Percentiles rank a stretch among this genome's conserved stretches.
phyloP scores from a whole-genome alignment of 2,888 invertebrate species.

The Sinodicranocentrus sp. region DNA sequence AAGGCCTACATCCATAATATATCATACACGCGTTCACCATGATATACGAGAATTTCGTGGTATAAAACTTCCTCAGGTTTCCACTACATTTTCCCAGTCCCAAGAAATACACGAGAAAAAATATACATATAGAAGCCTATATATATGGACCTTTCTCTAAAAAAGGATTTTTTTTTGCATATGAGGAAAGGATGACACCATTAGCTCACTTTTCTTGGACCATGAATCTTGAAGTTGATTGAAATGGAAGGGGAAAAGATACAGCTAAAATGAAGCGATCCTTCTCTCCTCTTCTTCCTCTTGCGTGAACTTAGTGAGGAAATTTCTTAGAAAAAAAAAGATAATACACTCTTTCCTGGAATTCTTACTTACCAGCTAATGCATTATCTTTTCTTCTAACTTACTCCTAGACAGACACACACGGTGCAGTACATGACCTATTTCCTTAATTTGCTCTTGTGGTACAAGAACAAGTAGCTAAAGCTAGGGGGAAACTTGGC shows the following conservation, averaged over 20 bases:
- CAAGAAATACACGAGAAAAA: no score
- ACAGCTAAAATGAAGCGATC: slow-evolving; percentile 34
- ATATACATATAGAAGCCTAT: not conserved
- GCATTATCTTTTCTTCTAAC: slow-evolving; percentile 2
- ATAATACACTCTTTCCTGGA: not conserved
- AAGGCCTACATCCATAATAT: no score
- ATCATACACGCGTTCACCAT: no score
- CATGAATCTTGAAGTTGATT: slow-evolving; percentile 49
- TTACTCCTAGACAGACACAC: not conserved
- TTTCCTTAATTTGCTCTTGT: slow-evolving; percentile 2
- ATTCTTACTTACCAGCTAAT: not conserved
- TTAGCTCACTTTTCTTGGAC: slow-evolving; percentile 62
- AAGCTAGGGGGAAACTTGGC: not conserved
- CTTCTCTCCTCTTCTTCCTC: slow-evolving; percentile 19
- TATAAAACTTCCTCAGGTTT: slow-evolving; percentile 1
- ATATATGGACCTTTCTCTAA: no score
- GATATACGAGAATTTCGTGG: slow-evolving; percentile 5
- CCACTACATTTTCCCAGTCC: no score
- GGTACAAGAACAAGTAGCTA: not conserved
- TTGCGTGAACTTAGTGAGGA: not conserved
- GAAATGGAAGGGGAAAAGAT: slow-evolving; percentile 43
- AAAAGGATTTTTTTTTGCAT: no score
- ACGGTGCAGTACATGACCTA: slow-evolving; percentile 10
- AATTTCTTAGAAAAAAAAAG: slow-evolving; percentile 8
- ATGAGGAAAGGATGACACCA: slow-evolving; percentile 57